phyloP scores from a whole-genome alignment of 2,888 invertebrate species.

The Leptopilina myrica region DNA sequence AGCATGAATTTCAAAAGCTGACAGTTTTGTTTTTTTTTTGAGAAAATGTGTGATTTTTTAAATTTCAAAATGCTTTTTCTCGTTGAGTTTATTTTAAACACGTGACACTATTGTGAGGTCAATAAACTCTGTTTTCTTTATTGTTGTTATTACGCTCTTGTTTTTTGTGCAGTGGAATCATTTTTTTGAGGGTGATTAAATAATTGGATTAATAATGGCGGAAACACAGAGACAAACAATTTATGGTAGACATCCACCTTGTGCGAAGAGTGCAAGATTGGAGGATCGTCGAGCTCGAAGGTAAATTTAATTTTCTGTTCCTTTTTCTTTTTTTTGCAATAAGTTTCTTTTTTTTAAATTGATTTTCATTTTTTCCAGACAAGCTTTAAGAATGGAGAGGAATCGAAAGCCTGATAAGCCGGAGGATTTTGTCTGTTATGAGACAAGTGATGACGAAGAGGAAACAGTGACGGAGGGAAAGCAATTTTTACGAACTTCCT shows the following conservation, averaged over 20 bases:
- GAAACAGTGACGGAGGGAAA: slow-evolving; percentile 86
- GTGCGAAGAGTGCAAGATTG: slow-evolving; percentile 84
- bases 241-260: slow-evolving; percentile 88
- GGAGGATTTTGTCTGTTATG: slow-evolving; percentile 93
- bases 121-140: slow-evolving; percentile 12
- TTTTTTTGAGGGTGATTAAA: slow-evolving; percentile 19
- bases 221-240: slow-evolving; percentile 84
- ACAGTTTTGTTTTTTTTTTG: not conserved
- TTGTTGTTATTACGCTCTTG: slow-evolving; percentile 7
- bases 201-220: slow-evolving; percentile 79
- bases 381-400: slow-evolving; percentile 80
- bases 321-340: not conserved
- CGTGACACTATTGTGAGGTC: slow-evolving; percentile 15
- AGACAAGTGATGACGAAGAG: slow-evolving; percentile 92
- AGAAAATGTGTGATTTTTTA: not conserved
- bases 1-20: slow-evolving; percentile 23
- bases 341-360: too few relatives aligned
- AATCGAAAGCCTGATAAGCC: slow-evolving; percentile 91
- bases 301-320: slow-evolving; percentile 69
- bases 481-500: slow-evolving; percentile 86
- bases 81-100: slow-evolving; percentile 23
- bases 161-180: not conserved
- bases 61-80: slow-evolving; percentile 2
- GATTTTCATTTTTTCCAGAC: slow-evolving; percentile 54
- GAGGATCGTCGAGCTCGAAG: slow-evolving; percentile 86